A percentile compares a stretch with the other conserved stretches of the same genome.
Evolutionary conservation across 2,888 invertebrate genomes (phyloP).

Genomic region (Rotaria sp.): DNA sequence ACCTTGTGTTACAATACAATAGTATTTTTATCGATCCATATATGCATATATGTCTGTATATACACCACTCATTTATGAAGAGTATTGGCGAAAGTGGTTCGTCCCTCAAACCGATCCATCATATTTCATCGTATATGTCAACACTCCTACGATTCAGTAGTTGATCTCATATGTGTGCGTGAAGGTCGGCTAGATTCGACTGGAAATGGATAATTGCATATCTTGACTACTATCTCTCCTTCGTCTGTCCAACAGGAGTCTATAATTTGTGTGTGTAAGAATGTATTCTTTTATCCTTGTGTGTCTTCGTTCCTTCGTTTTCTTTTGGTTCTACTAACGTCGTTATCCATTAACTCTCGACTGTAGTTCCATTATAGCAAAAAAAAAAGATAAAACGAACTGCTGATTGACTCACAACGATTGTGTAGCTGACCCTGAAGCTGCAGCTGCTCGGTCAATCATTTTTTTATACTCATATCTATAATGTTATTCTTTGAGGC

Average conservation of each 20-base stretch:
- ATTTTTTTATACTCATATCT: background rate
- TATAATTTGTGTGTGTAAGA: background rate
- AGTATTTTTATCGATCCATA: background rate
- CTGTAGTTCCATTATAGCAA: background rate
- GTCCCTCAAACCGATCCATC: background rate
- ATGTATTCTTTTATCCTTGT: background rate
- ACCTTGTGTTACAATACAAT: background rate
- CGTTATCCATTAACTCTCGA: constrained; percentile 3
- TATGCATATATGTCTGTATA: background rate
- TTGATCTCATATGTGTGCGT: background rate
- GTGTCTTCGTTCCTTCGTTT: background rate
- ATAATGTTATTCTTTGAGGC: background rate
- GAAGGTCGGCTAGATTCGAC: background rate
- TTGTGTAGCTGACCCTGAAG: background rate
- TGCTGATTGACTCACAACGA: background rate
- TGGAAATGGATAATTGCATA: background rate
- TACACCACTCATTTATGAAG: background rate
- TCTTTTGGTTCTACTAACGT: background rate
- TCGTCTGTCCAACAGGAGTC: background rate
- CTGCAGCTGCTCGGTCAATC: background rate
- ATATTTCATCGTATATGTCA: constrained; percentile 1
- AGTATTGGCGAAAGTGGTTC: background rate
- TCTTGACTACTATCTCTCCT: background rate
- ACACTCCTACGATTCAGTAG: background rate
- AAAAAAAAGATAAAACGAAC: background rate